phyloP scores from a whole-genome alignment of 2,797 vertebrate species.

The Lycodopsis pacificus region DNA sequence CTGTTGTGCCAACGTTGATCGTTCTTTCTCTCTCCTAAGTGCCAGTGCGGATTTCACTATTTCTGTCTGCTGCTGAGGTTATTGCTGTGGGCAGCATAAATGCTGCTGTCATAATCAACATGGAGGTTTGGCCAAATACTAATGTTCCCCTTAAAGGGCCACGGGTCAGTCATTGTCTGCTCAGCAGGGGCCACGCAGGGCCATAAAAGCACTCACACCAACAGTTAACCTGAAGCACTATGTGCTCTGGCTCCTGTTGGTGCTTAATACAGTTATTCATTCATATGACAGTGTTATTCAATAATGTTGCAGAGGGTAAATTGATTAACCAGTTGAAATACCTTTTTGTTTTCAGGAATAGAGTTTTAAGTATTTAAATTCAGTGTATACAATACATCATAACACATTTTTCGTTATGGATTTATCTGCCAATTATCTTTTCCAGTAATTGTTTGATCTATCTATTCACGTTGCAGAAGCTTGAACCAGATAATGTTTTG shows the following conservation, averaged over 20 bases:
- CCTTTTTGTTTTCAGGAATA: background rate
- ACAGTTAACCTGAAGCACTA: background rate
- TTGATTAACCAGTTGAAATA: background rate
- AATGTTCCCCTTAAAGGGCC: constrained; percentile 59
- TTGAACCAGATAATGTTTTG: background rate
- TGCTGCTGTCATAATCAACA: constrained; percentile 58
- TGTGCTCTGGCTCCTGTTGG: background rate
- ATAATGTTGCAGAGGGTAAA: background rate
- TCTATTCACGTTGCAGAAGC: background rate
- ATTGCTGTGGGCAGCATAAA: constrained; percentile 49
- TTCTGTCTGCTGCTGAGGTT: constrained; percentile 59
- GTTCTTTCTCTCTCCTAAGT: constrained; percentile 20
- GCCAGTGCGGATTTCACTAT: constrained; percentile 69
- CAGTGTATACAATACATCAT: background rate
- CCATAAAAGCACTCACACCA: constrained; percentile 10
- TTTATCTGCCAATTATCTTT: background rate
- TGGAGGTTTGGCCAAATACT: constrained; percentile 58
- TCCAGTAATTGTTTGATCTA: background rate
- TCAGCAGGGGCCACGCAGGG: constrained; percentile 31
- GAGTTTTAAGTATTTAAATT: background rate
- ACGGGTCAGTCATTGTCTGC: constrained; percentile 57
- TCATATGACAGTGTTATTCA: background rate
- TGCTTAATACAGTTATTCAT: background rate
- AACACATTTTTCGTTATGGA: background rate
- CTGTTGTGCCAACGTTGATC: constrained; percentile 46